Conservation (phyloP, 2,797 vertebrate species). For the Chlorospingus semifuscus region DNA sequence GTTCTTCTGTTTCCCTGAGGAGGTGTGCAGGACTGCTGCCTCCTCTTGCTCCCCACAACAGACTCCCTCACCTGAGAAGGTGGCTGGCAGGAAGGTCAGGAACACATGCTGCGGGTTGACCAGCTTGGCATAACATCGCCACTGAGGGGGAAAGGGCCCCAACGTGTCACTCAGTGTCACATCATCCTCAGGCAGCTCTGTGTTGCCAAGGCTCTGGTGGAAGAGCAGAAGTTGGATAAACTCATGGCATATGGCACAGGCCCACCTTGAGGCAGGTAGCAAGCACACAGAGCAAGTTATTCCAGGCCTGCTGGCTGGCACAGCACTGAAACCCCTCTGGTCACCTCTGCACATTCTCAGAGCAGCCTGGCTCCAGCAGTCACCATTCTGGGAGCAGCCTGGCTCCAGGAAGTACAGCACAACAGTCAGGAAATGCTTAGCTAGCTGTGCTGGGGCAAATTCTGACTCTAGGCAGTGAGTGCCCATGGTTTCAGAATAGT, state of each 20-base stretch:
- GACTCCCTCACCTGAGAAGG: constrained; percentile 81
- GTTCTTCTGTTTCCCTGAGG: neutral
- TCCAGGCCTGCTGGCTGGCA: neutral
- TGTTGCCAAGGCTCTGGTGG: constrained; percentile 82
- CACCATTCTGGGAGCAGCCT: neutral
- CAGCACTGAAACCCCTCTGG: neutral
- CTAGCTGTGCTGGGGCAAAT: neutral
- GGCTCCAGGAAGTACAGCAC: neutral
- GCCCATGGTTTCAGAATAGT: neutral
- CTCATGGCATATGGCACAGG: neutral
- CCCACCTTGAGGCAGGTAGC: neutral
- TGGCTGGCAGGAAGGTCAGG: constrained; percentile 90
- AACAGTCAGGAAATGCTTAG: neutral
- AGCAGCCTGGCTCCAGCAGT: neutral
- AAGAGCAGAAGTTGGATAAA: constrained; percentile 17
- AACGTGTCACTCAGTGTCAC: constrained; percentile 34
- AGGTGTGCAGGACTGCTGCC: neutral
- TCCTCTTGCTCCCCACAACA: neutral
- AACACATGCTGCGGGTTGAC: constrained; percentile 89
- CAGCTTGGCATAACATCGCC: constrained; percentile 92
- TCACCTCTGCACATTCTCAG: neutral
- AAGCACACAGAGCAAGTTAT: neutral
- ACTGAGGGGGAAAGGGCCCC: constrained; percentile 77
- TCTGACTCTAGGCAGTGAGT: neutral
- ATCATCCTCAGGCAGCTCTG: constrained; percentile 83